Evolutionary conservation across 2,113 vertebrate genomes (phyloP), one percentile per base, ranked within the genome.

Genomic region (Silurus asotus): DNA sequence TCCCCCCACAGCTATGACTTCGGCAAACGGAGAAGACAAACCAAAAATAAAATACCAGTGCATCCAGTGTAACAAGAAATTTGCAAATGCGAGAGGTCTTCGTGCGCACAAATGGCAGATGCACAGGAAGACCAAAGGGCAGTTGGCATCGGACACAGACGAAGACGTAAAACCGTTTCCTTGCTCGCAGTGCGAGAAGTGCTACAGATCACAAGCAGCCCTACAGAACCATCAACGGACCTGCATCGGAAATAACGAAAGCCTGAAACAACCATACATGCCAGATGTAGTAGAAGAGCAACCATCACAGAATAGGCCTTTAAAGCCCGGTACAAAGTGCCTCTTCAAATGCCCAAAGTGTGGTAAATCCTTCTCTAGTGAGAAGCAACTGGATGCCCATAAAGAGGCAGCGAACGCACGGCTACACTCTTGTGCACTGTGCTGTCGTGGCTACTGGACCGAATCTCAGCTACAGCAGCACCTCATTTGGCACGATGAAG

Each of bases 291-390:
- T 80, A 2, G 92, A 92, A 37, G 86, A 80, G 53, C 87, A 85
- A 1, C 14, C 83, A 0, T 70, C 85, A 3, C 75, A 69, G 0
- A 76, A 76, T 77, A 87, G 48, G n/a, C 67, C 89, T 15, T 79
- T 65, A 0, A 93, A 94, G 45, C 87, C 84, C 0, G 37, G 89
- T 2, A 77, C 86, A 4, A 95, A 93, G 90, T 95, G 85, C 83
- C 89, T 95, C 83, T 95, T 93, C 74, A 95, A 95, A 87, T 96
- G 95, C 55, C 90, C 92, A 3, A 95, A 94, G 84, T 96, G 95
- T 84, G 95, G 94, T 1, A 95, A 95, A 91, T 93, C 93, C 4
- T 96, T 96, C 85, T 92, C 91, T 59, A 94, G 91, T 0, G 90
- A 93, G 84, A 92, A 91, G 17, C 93, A 94, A 7, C 61, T 95